These are phyloP conservation scores for Cephus pygmeus DNA, from an alignment of 2,888 invertebrate genomes.

Conservation along the genomic window DNA sequence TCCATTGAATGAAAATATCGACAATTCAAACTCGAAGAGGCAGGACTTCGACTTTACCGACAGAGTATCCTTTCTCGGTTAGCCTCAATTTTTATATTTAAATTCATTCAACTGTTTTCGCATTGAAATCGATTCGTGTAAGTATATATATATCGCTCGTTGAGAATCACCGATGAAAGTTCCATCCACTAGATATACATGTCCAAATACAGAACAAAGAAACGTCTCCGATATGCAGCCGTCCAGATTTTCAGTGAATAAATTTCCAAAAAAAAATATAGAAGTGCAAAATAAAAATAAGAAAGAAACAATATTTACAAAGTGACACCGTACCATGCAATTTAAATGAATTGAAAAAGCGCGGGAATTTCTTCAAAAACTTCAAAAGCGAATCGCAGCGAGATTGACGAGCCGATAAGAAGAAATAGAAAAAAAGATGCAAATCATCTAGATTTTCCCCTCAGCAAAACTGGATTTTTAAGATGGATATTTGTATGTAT, in stretches of 20 bases:
- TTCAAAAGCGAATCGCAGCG: not conserved
- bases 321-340: not conserved
- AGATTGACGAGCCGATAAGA: not conserved
- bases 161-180: not conserved
- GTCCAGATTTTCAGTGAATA: not conserved
- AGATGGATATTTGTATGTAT: not conserved
- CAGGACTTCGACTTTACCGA: slow-evolving; percentile 21
- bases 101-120: slow-evolving; percentile 38
- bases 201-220: not conserved
- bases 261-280: not conserved
- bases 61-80: slow-evolving; percentile 31
- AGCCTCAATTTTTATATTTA: slow-evolving; percentile 48
- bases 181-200: not conserved
- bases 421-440: not conserved
- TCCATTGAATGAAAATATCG: not conserved
- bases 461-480: not conserved
- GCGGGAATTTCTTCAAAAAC: not conserved
- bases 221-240: not conserved
- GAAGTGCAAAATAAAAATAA: not conserved
- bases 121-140: not conserved
- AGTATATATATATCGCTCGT: not conserved
- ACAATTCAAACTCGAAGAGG: not conserved
- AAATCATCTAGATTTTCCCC: not conserved
- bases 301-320: not conserved
- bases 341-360: not conserved